phyloP scores from a whole-genome alignment of 2,113 vertebrate genomes.

The Urocolius indicus region DNA sequence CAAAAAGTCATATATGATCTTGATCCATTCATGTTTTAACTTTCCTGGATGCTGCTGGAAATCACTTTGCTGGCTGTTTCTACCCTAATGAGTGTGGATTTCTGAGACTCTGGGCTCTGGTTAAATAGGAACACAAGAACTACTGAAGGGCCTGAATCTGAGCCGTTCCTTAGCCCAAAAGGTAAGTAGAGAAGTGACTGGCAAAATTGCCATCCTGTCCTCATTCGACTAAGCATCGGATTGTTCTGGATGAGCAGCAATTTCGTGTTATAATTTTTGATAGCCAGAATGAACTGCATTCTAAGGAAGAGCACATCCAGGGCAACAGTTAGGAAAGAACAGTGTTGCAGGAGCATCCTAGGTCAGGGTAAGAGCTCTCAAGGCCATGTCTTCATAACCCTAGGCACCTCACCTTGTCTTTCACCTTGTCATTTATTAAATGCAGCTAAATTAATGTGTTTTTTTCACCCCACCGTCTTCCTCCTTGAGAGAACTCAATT shows the following conservation, averaged over 20 bases:
- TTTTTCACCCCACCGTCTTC: not conserved
- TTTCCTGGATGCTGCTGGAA: not conserved
- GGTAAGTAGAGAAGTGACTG: conserved; percentile 29
- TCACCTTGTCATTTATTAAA: not conserved
- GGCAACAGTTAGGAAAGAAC: not conserved
- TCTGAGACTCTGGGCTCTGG: not conserved
- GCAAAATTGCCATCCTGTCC: not conserved
- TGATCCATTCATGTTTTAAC: not conserved
- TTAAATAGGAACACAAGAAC: not conserved
- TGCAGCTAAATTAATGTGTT: not conserved
- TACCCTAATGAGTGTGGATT: not conserved
- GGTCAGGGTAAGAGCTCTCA: not conserved
- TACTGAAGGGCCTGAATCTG: not conserved
- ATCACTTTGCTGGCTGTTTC: not conserved
- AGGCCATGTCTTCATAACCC: not conserved
- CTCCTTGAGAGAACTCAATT: not conserved
- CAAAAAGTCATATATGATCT: conserved; percentile 2
- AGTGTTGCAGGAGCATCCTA: not conserved
- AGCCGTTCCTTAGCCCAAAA: not conserved
- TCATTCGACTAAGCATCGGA: not conserved
- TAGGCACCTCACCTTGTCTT: conserved; percentile 12
- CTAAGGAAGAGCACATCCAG: not conserved
- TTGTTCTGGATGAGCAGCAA: not conserved
- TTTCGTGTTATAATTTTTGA: not conserved
- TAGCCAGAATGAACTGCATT: not conserved